Evolutionary conservation across 2,888 invertebrate species (phyloP).

Genomic region (Agrochola macilenta): DNA sequence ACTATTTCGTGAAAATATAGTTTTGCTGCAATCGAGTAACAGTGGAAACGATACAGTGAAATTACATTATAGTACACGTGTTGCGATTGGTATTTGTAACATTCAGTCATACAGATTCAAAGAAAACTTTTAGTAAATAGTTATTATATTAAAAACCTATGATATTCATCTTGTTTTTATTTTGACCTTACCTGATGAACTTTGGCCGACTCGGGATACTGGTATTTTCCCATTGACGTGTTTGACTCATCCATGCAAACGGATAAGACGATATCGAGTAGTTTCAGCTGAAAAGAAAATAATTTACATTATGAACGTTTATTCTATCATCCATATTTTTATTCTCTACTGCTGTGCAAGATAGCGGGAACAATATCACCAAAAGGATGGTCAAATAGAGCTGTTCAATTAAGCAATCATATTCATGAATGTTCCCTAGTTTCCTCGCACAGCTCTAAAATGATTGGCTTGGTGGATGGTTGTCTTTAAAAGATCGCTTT

Average conservation of each 20-base stretch:
- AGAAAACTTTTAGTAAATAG: neutral
- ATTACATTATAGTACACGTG: neutral
- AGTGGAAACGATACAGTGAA: neutral
- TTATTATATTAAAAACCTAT: neutral
- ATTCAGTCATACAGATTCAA: neutral
- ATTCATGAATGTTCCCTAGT: neutral
- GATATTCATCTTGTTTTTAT: neutral
- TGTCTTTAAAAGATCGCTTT: neutral
- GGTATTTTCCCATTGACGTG: constrained; percentile 98
- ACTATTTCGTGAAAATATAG: no score
- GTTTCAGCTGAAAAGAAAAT: constrained; percentile 92
- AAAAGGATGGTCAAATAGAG: neutral
- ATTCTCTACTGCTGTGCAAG: neutral
- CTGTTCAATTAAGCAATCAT: neutral
- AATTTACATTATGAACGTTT: neutral
- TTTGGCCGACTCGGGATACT: constrained; percentile 98
- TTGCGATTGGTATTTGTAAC: neutral
- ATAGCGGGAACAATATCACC: neutral
- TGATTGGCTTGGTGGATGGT: neutral
- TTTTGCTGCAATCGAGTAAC: neutral
- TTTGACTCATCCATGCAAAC: constrained; percentile 98
- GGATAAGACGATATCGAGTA: constrained; percentile 97
- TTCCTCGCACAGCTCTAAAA: neutral
- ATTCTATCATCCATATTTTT: neutral
- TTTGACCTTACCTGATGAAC: constrained; percentile 94